Evolutionary conservation across 2,113 vertebrate genomes (phyloP).

Genomic region (Tyto alba): DNA sequence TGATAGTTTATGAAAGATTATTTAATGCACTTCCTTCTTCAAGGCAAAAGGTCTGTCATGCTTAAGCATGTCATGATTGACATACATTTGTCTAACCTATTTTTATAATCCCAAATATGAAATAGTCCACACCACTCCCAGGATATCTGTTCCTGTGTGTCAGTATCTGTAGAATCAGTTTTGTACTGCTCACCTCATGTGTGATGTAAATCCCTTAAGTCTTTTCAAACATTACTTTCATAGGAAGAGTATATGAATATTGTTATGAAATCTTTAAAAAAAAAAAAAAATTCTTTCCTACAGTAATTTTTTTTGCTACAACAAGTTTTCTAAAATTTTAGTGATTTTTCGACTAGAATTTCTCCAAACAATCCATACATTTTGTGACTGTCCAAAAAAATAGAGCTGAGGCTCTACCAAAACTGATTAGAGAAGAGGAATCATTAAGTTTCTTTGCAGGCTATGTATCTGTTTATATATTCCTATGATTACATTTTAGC

Average conservation of each 20-base stretch:
- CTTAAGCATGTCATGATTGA: background rate
- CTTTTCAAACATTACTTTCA: background rate
- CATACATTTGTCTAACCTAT: background rate
- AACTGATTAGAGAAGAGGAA: background rate
- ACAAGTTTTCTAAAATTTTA: background rate
- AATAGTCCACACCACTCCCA: background rate
- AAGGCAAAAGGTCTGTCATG: background rate
- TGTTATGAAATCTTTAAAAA: background rate
- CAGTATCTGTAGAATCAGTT: background rate
- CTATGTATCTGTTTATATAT: background rate
- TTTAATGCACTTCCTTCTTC: background rate
- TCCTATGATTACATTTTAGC: background rate
- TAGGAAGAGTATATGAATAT: background rate
- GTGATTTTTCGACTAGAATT: background rate
- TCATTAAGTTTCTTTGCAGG: background rate
- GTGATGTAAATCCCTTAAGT: background rate
- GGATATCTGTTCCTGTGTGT: background rate
- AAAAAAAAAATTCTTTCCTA: background rate
- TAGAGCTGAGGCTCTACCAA: background rate
- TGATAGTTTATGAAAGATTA: background rate
- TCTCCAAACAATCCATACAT: background rate
- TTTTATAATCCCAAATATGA: background rate
- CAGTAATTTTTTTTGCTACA: background rate
- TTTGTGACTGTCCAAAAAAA: background rate
- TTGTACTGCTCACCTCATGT: background rate